These are phyloP conservation scores for Geodia barretti DNA, from an alignment of 37 sponge, comb jelly and placozoan species.

Conservation along the genomic window DNA sequence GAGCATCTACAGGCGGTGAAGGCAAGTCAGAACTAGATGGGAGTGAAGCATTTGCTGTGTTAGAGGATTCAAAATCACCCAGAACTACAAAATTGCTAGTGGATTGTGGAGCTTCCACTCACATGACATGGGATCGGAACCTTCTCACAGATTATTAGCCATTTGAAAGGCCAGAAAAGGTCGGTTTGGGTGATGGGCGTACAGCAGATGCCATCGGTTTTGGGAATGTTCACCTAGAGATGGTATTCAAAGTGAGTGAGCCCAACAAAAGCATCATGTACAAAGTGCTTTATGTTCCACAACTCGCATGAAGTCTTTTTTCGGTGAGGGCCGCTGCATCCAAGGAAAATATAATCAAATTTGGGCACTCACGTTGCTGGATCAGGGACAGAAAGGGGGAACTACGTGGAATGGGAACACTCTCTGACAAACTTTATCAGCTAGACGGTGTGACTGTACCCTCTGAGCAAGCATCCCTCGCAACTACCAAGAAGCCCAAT, in stretches of 20 bases:
- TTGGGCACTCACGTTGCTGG: constrained; percentile 36
- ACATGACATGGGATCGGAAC: constrained; percentile 32
- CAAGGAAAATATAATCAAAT: constrained; percentile 19
- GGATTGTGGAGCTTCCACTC: constrained; percentile 55
- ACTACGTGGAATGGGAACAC: constrained; percentile 49
- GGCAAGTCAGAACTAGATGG: not conserved
- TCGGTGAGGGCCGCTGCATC: constrained; percentile 39
- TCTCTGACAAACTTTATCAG: no score
- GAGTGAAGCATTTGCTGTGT: constrained; percentile 9
- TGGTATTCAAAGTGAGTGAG: constrained; percentile 43
- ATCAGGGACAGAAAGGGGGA: constrained; percentile 18
- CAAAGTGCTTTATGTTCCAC: constrained; percentile 45
- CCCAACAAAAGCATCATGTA: constrained; percentile 13
- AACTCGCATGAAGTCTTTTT: constrained; percentile 51
- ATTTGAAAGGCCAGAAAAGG: constrained; percentile 46
- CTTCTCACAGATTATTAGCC: constrained; percentile 23
- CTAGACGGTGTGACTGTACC: no score
- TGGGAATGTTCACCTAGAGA: constrained; percentile 29
- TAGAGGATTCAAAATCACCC: constrained; percentile 2
- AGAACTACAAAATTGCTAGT: constrained; percentile 28
- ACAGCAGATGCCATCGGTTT: constrained; percentile 30
- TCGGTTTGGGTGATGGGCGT: constrained; percentile 52
- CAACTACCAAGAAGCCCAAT: no score
- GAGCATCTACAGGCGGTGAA: no score
- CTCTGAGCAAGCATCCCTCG: no score